A percentile compares a stretch with the other conserved stretches of the same genome.
phyloP scores from a whole-genome alignment of 1,140 invertebrate species.

The Lordiphosa mommai region DNA sequence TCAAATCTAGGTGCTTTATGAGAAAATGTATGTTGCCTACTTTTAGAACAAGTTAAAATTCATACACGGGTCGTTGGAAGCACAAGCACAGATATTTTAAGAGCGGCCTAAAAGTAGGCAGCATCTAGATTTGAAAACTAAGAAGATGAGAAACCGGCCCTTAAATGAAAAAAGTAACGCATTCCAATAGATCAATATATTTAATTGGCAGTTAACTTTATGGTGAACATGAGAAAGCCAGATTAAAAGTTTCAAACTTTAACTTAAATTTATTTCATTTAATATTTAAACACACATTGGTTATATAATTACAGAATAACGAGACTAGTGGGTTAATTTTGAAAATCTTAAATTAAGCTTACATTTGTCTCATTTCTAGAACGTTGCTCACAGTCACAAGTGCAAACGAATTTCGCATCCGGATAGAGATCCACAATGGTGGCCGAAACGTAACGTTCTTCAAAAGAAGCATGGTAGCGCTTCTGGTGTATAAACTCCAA shows the following conservation, averaged over 20 bases:
- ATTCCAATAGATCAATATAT: too few species aligned
- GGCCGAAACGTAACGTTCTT: slow-evolving; percentile 28
- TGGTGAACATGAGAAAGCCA: too few species aligned
- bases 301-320: neutral
- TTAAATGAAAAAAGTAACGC: too few species aligned
- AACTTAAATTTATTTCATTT: neutral
- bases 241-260: neutral
- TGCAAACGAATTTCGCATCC: slow-evolving; percentile 24
- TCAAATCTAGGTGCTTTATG: too few species aligned
- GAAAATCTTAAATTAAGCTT: slow-evolving; percentile 16
- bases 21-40: too few species aligned
- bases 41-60: too few species aligned
- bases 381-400: slow-evolving; percentile 32
- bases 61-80: too few species aligned
- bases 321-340: neutral
- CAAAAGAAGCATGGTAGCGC: slow-evolving; percentile 45
- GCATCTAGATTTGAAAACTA: too few species aligned
- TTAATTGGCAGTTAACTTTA: too few species aligned
- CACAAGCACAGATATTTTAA: too few species aligned
- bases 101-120: too few species aligned
- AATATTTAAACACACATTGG: neutral
- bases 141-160: too few species aligned
- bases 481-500: slow-evolving; percentile 39
- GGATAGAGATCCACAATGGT: slow-evolving; percentile 39
- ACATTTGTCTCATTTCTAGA: slow-evolving; percentile 16